Evolutionary conservation across 2,113 vertebrate genomes (phyloP).

Genomic region (Myiagra hebetior): DNA sequence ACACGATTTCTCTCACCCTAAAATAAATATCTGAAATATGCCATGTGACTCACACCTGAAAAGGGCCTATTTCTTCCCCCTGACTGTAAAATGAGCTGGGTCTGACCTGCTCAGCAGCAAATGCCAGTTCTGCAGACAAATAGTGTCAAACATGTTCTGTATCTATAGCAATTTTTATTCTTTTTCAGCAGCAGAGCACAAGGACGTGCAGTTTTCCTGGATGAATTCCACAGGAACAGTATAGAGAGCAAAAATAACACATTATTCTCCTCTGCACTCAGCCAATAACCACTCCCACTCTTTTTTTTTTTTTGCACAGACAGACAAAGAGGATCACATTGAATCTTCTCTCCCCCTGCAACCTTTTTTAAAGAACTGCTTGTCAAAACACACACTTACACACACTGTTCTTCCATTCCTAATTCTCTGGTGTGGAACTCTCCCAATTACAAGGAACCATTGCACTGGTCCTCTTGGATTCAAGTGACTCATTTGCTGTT

Average conservation of each 20-base stretch:
- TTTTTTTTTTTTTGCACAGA: not conserved
- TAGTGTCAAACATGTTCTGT: not conserved
- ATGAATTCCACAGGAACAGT: not conserved
- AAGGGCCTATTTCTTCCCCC: not conserved
- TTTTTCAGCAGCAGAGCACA: not conserved
- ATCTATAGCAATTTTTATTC: not conserved
- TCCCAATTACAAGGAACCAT: not conserved
- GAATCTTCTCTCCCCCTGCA: not conserved
- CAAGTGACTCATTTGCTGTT: not conserved
- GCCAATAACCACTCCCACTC: not conserved
- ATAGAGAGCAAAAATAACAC: not conserved
- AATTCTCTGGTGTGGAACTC: not conserved
- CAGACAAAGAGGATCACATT: not conserved
- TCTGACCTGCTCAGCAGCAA: not conserved
- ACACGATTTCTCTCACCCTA: not conserved
- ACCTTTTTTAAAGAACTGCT: not conserved
- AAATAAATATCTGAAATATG: not conserved
- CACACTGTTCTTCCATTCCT: not conserved
- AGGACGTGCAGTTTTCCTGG: not conserved
- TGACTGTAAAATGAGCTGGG: not conserved
- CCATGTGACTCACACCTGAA: not conserved
- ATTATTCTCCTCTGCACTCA: not conserved
- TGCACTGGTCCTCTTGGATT: not conserved
- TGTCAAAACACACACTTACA: not conserved
- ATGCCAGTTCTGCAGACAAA: not conserved